Conservation (phyloP, 2,888 invertebrate species). For the Dromius quadrimaculatus region DNA sequence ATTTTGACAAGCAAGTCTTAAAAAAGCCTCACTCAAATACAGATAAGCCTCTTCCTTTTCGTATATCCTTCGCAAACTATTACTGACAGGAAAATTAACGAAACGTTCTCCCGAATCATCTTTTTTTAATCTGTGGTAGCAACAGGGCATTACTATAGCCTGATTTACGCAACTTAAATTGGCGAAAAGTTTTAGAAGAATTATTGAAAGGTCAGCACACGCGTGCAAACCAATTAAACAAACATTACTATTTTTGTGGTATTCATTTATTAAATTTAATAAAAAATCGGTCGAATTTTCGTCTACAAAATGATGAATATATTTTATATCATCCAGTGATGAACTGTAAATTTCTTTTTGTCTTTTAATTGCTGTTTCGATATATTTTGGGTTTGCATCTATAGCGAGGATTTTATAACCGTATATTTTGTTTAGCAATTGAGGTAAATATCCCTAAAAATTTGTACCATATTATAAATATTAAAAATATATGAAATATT, state of each 20-base stretch:
- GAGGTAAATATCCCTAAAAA: conserved; percentile 79
- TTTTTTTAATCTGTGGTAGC: conserved; percentile 78
- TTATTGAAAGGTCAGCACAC: conserved; percentile 81
- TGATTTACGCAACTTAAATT: conserved; percentile 70
- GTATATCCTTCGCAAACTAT: conserved; percentile 65
- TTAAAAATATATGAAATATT: conserved; percentile 59
- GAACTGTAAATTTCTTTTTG: conserved; percentile 70
- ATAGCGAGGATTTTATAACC: conserved; percentile 75
- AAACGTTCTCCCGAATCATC: conserved; percentile 65
- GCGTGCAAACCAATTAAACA: conserved; percentile 79
- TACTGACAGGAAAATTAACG: conserved; percentile 77
- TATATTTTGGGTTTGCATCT: conserved; percentile 72
- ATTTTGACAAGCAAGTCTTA: conserved; percentile 80
- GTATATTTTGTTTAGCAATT: conserved; percentile 72
- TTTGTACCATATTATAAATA: conserved; percentile 19
- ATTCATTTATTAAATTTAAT: conserved; percentile 56
- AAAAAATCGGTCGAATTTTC: conserved; percentile 67
- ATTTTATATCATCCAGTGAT: conserved; percentile 71
- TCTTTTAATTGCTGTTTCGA: conserved; percentile 71
- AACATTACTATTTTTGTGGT: conserved; percentile 57
- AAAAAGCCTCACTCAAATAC: conserved; percentile 74
- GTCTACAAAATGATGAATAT: conserved; percentile 71
- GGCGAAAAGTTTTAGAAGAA: conserved; percentile 75
- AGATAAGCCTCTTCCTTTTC: conserved; percentile 62
- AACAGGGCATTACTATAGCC: conserved; percentile 81